phyloP scores from a whole-genome alignment of 2,797 vertebrate genomes.

The Lycodopsis pacificus region DNA sequence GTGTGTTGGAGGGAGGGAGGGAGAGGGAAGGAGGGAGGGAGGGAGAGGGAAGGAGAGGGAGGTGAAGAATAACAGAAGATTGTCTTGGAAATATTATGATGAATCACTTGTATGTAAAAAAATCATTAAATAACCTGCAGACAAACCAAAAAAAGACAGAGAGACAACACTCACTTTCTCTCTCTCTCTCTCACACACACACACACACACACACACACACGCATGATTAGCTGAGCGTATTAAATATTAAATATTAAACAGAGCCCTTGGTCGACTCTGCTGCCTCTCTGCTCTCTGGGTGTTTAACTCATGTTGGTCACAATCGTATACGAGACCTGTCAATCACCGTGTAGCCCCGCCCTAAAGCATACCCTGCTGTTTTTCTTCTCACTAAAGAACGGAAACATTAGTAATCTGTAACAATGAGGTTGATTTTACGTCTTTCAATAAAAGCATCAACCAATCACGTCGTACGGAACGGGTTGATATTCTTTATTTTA shows the following conservation, averaged over 20 bases:
- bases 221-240: constrained; percentile 63
- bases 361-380: too few relatives aligned
- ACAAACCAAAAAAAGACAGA: constrained; percentile 52
- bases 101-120: constrained; percentile 69
- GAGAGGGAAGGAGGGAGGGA: not conserved
- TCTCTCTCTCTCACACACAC: constrained; percentile 4
- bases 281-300: too few relatives aligned
- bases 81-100: constrained; percentile 69
- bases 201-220: constrained; percentile 2
- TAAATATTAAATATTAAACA: constrained; percentile 66
- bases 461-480: too few relatives aligned
- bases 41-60: not conserved
- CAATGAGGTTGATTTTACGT: too few relatives aligned
- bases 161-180: constrained; percentile 18
- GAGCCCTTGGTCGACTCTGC: constrained; percentile 52
- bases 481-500: too few relatives aligned
- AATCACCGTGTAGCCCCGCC: too few relatives aligned
- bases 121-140: constrained; percentile 63
- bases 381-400: too few relatives aligned
- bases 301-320: too few relatives aligned
- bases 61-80: constrained; percentile 50
- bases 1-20: constrained; percentile 4
- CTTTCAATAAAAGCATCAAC: too few relatives aligned
- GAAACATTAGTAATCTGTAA: too few relatives aligned
- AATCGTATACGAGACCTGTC: too few relatives aligned